A percentile compares a stretch with the other conserved stretches of the same genome.
Evolutionary conservation across 2,888 invertebrate genomes (phyloP).

Genomic region (Heterodera filipjevi): DNA sequence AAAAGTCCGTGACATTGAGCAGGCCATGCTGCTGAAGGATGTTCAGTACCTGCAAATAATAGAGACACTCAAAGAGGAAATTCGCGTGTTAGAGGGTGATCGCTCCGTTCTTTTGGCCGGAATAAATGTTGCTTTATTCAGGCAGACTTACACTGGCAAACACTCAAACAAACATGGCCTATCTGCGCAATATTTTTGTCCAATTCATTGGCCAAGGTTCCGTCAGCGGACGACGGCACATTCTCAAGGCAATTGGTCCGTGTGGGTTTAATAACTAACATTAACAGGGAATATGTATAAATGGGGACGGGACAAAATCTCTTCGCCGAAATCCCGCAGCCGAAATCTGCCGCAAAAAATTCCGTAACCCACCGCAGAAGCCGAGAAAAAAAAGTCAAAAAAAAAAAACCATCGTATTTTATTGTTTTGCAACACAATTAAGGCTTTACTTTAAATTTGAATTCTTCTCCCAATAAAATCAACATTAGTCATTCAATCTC

Average conservation of each 20-base stretch:
- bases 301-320: no score
- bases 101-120: not conserved
- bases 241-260: conserved; percentile 82
- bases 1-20: conserved; percentile 70
- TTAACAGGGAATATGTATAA: no score
- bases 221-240: conserved; percentile 76
- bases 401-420: no score
- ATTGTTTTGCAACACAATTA: no score
- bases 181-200: conserved; percentile 85
- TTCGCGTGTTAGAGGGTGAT: conserved; percentile 66
- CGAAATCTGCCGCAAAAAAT: no score
- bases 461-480: no score
- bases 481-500: no score
- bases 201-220: conserved; percentile 79
- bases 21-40: conserved; percentile 63
- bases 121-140: conserved; percentile 13
- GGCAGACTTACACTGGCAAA: conserved; percentile 69
- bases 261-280: not conserved
- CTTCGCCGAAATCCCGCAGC: no score
- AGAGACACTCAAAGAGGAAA: conserved; percentile 70
- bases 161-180: conserved; percentile 85
- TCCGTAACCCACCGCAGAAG: no score
- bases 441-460: no score
- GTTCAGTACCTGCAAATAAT: conserved; percentile 70
- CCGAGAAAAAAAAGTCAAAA: no score